Evolutionary conservation across 2,113 vertebrate genomes (phyloP), one percentile per base, ranked within the genome.

Genomic region (Petroica traversi): DNA sequence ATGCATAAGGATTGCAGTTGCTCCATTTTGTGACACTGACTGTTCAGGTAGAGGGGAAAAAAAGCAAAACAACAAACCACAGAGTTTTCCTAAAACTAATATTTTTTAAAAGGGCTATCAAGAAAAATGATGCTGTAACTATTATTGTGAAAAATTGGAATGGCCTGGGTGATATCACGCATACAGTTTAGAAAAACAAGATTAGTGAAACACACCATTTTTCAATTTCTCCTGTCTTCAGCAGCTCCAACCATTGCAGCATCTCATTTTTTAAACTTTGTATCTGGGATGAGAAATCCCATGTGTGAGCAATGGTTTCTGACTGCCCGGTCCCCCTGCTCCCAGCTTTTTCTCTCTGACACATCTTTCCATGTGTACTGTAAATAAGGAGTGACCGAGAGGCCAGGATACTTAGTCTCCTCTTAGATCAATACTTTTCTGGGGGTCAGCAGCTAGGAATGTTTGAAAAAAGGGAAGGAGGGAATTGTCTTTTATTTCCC

Each of bases 1-100:
- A 97, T 95, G 78, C 71, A 92, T 96, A 76, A 94, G 79, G 77
- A 58, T 76, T 97, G 88, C 87, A 74, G 76, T 92, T 94, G 93
- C 76, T 96, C 59, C n/a, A 80, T 74, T 95, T 92, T 72, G 64
- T 96, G 81, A 94, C 59, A 78, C 61, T 71, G 77, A n/a, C 58
- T 83, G 58, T 62, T 93, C 93, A 96, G 93, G 78, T 95, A 86
- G 72, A 91, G 59, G 38, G 2, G 4, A 16, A 26, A 84, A 31
- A 66, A 16, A 14, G 1, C 19, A 64, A 45, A 78, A 22, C 58
- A 55, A 57, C 62, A 68, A 71, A 25, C 36, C 43, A 63, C 26
- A 52, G 26, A 36, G 49, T 91, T 88, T 86, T 84, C 24, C 31
- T 63, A 57, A 94, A 95, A 82, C 91, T 40, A 91, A 57, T 79